Evolutionary conservation across 2,113 vertebrate genomes (phyloP), one percentile per base, ranked within the genome.

Genomic region (Pitta sordida): DNA sequence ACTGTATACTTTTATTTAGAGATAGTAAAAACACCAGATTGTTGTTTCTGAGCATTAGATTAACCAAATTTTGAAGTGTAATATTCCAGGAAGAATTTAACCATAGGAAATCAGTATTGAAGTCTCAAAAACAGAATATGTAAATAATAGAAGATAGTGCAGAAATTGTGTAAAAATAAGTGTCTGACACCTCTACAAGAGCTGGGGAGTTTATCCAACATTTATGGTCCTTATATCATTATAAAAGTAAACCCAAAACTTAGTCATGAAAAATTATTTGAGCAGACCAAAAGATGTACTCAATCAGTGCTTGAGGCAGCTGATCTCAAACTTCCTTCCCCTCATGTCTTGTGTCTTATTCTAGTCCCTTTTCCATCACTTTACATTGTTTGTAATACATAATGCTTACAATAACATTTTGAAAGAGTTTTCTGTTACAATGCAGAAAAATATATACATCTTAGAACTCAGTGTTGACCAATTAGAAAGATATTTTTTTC

Each of bases 1-100:
- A 76, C 78, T 69, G 89, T 96, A 94, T 90, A 96, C 10, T 94
- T 95, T 89, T 82, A 96, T 94, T 82, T 85, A 79, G 62, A 41
- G 74, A 36, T 1, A 82, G 5, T 91, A 91, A 95, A 96, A 70
- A 76, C 82, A 39, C 78, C 90, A 95, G 74, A 94, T 69, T 95
- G 84, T 24, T 68, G 11, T 53, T 91, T 78, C 62, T 65, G 39
- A 52, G 13, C 46, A 36, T 56, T 64, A 60, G 20, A 76, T 84
- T 90, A 85, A 29, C 21, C 16, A 85, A 34, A 92, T 76, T 94
- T 74, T 37, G 62, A 87, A 79, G 75, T 53, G 39, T 21, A 95
- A 94, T 87, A 87, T 76, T 15, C 81, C 91, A 73, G 93, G 81
- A 95, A 93, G 74, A 65, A 56, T 34, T 91, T 58, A 52, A 12